These are phyloP conservation scores for Apaloderma vittatum DNA, from an alignment of 2,113 vertebrate species.

Conservation along the genomic window DNA sequence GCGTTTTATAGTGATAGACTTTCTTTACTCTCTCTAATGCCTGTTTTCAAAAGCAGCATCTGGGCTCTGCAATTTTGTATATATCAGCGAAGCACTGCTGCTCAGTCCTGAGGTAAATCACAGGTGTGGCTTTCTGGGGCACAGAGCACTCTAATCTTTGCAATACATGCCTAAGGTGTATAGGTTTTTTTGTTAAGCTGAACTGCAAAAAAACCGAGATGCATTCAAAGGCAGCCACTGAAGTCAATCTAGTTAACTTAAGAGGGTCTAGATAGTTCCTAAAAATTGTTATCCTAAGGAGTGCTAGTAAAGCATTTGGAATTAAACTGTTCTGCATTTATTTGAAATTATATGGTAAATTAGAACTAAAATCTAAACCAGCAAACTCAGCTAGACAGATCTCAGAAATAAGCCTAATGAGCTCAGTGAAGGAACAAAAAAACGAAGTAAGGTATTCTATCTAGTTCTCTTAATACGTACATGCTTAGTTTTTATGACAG, in stretches of 20 bases:
- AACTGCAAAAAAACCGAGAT: neutral
- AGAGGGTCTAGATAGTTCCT: neutral
- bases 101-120: neutral
- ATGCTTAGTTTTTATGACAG: neutral
- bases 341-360: neutral
- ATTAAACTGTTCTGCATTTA: neutral
- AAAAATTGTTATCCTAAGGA: neutral
- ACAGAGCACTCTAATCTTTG: neutral
- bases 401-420: neutral
- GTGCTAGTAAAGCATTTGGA: neutral
- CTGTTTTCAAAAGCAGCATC: neutral
- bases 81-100: neutral
- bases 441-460: neutral
- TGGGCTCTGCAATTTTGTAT: neutral
- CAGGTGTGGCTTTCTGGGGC: neutral
- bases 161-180: neutral
- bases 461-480: neutral
- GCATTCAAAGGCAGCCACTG: neutral
- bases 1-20: neutral
- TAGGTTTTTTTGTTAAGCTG: neutral
- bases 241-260: neutral
- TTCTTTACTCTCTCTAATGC: neutral
- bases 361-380: neutral
- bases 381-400: neutral
- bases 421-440: neutral